Base-by-base conservation (phyloP, 2,888 invertebrate species). In the Parnassius mnemosyne region DNA sequence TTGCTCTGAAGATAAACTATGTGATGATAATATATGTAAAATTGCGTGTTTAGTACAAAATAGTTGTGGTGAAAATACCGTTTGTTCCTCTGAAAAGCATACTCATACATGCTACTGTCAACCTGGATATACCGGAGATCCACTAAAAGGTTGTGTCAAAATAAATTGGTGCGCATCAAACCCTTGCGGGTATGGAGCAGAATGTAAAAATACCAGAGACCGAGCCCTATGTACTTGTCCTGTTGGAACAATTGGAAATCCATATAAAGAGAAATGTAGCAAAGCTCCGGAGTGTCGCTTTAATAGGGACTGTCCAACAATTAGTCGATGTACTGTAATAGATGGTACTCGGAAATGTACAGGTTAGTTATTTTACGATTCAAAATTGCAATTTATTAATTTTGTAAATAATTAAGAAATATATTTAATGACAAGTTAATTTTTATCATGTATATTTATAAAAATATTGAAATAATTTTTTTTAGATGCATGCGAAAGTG, bases 31-130 rank as follows among this genome's bases (percentile, higher is more conserved):
- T 77, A 95, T 94, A 89, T 97, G 97, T 79, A 96, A 96, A 89
- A 96, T 96, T 65, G 96, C 96, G 13, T 97, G 97, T 78, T 90
- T 97, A 20, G 94, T 95, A 3, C 92, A 94, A n/a, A 96, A 97
- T 81, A 95, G 95, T 13, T 97, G 97, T 75, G 97, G 97, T 0
- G 94, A 94, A 59, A 97, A 97, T 82, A 95, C 97, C 0, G 89
- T 97, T 50, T 97, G 97, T 78, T 95, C 96, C 0, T 95, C 97
- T 2, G 96, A 97, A 81, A 94, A 94, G 74, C 97, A 97, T 76
- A 92, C 93, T 66, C 95, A 95, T 80, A 93, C 92, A 52, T 90
- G 88, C 77, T 95, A 96, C 73, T 97, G 97, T 79, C 97, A 97
- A 84, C 97, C 97, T 11, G 97, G 97, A 0, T 97, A 94, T 75